Base-by-base conservation (phyloP, 2,797 vertebrate genomes). In the Manis crassicaudata region DNA sequence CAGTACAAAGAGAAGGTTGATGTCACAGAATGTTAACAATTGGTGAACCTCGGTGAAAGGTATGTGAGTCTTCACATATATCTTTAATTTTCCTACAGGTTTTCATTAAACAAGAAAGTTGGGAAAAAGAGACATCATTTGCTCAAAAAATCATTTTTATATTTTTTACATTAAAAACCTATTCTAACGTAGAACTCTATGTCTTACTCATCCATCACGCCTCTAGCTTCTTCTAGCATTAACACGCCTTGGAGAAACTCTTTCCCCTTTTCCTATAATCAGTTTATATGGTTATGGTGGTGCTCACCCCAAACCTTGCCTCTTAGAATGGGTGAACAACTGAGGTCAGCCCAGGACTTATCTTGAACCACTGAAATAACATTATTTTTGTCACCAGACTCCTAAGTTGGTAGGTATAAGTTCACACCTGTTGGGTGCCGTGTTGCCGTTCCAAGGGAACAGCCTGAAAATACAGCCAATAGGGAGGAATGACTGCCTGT, bases 231-330 rank as follows among this genome's bases (percentile, higher is more conserved):
- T 77, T 56, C 56, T 4, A 56, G 6, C 17, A 46, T 29, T 54
- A 72, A n/a, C 60, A 62, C 6, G 40, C 56, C 7, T 68, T 35
- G 1, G 63, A 70, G 23, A 65, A 73, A 79, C 2, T 17, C 16
- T 9, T 67, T 18, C 18, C 60, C 7, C 9, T 35, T 70, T 50
- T 43, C 25, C 75, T 65, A 11, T 8, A 46, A 60, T n/a, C 37
- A 70, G 16, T 52, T 37, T n/a, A 27, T 6, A 27, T 7, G 21
- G 0, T 35, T 10, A 25, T 1, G 3, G 2, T 10, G 4, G 7
- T 11, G 43, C 21, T 60, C 20, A 29, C 14, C 16, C 6, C 13
- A 75, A 52, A 50, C n/a, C 7, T 16, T 50, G 27, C 23, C 43
- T 84, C 67, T 85, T 17, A 7, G 35, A 12, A 72, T 54, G 25